Base-by-base conservation (phyloP, 2,113 vertebrate species). In the Pseudopipra pipra region DNA sequence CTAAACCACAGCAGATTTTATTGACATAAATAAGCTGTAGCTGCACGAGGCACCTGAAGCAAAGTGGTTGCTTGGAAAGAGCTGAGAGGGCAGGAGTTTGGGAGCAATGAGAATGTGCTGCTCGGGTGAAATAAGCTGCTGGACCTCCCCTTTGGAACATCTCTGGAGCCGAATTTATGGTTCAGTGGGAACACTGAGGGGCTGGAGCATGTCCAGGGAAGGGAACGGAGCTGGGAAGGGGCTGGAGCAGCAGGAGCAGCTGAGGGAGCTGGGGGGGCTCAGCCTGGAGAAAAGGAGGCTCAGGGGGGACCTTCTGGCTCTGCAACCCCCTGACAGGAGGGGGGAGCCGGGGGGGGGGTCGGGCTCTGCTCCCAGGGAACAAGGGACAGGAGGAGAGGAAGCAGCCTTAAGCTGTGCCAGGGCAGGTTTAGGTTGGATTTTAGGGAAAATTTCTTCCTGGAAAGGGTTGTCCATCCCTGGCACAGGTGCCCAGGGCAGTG, bases 351-450 rank as follows among this genome's bases (percentile, higher is more conserved):
- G 37, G 54, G 54, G 37, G 37, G 30, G 63, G 25, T 51, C 2
- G 3, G 44, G 83, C 44, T 86, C 2, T 68, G 72, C 35, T 35
- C 3, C 31, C 62, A 61, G 54, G 83, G 33, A 39, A 70, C 65
- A 62, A 54, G 74, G 73, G 63, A 77, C 85, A 87, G 65, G 74
- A 87, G 41, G 4, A 63, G 75, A 79, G 66, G 49, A 20, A 63
- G 63, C 4, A 0, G 35, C 49, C 66, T 12, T 67, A 25, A 12
- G 13, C 6, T 49, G 49, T 17, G 21, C 41, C 58, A 56, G 58
- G 35, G 8, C 1, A 49, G 20, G 24, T 0, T 21, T 1, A 21
- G 14, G 0, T 1, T 3, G 27, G 35, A 33, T 2, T 12, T 7
- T 5, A 7, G 31, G 22, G 51, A 28, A 44, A 37, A 37, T 20